phyloP scores from a whole-genome alignment of 2,797 vertebrate species.

The Remorina albescens region DNA sequence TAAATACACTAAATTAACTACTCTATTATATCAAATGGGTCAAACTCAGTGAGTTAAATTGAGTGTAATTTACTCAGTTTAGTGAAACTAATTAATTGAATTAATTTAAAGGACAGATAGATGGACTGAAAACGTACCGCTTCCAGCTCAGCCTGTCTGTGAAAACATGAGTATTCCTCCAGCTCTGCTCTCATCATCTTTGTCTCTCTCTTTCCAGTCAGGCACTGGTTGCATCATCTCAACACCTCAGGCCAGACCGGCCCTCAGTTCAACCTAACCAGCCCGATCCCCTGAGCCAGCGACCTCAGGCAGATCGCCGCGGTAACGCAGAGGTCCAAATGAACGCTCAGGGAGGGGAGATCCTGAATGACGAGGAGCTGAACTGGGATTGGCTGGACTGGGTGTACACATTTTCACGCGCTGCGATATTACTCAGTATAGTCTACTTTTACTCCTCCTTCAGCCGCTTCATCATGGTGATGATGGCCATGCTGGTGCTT shows the following conservation, averaged over 20 bases:
- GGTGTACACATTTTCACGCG: conserved; percentile 93
- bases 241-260: conserved; percentile 79
- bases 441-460: conserved; percentile 98
- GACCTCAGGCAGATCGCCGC: conserved; percentile 84
- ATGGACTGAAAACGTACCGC: too few species aligned
- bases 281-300: conserved; percentile 81
- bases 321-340: conserved; percentile 90
- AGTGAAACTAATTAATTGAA: too few species aligned
- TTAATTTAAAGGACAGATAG: too few species aligned
- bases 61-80: too few species aligned
- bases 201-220: conserved; percentile 79
- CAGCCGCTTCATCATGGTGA: conserved; percentile 95
- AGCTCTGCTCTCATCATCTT: background rate
- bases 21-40: too few species aligned
- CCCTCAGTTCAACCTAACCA: conserved; percentile 52
- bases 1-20: too few species aligned
- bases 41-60: too few species aligned
- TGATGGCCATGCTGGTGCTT: conserved; percentile 95
- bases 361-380: conserved; percentile 93
- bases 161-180: background rate
- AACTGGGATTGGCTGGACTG: conserved; percentile 97
- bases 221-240: conserved; percentile 89
- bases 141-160: too few species aligned
- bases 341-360: conserved; percentile 93
- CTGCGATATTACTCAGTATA: conserved; percentile 93